A percentile compares a stretch with the other conserved stretches of the same genome.
Evolutionary conservation across 2,113 vertebrate genomes (phyloP).

Genomic region (Chloroceryle aenea): DNA sequence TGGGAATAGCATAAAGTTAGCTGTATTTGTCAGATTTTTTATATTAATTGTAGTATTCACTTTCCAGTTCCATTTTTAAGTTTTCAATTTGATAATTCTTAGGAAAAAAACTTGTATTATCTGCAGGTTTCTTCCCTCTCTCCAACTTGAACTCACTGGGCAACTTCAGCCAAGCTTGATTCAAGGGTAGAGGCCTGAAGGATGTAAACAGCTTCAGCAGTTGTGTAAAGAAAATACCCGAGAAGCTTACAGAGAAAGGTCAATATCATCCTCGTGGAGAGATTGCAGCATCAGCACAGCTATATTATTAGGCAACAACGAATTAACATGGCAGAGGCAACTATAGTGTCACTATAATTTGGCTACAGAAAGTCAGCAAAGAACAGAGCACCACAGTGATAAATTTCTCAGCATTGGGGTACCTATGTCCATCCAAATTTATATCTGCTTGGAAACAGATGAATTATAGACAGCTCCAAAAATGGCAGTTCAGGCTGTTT

Average conservation of each 20-base stretch:
- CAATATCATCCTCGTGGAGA: not conserved
- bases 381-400: accelerated
- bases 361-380: not conserved
- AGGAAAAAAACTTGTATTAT: not conserved
- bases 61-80: not conserved
- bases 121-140: not conserved
- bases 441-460: not conserved
- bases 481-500: not conserved
- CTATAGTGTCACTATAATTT: not conserved
- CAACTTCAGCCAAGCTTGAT: not conserved
- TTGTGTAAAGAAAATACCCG: not conserved
- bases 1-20: not conserved
- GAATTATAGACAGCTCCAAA: not conserved
- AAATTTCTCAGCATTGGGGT: not conserved
- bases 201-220: not conserved
- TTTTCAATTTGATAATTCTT: not conserved
- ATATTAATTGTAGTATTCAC: not conserved
- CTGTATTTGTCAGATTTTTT: not conserved
- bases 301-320: not conserved
- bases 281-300: not conserved
- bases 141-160: not conserved
- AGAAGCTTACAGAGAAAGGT: not conserved
- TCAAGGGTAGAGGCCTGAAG: not conserved
- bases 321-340: not conserved
- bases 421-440: not conserved